phyloP scores from a whole-genome alignment of 2,113 vertebrate species.

The Acinonyx jubatus region DNA sequence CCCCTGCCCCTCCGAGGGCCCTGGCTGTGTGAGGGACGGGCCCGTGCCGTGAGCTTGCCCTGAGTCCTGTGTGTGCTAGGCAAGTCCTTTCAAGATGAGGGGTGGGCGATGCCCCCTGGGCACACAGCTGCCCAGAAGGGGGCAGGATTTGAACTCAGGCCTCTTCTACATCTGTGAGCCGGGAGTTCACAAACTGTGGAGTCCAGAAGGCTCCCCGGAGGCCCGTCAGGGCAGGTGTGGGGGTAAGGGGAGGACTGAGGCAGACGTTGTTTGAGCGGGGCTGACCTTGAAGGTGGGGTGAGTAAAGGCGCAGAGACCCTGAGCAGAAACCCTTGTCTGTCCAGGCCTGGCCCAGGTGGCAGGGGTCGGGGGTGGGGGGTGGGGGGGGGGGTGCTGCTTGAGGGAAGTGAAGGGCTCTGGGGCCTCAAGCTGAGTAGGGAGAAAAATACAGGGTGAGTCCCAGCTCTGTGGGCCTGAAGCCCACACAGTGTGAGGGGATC shows the following conservation, averaged over 20 bases:
- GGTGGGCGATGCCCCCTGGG: not conserved
- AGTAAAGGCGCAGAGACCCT: not conserved
- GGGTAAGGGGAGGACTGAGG: not conserved
- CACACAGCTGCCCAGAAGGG: not conserved
- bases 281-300: not conserved
- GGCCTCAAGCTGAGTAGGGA: too few relatives aligned
- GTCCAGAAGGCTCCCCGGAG: not conserved
- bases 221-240: not conserved
- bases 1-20: not conserved
- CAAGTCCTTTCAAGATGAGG: not conserved
- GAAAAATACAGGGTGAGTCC: fast-evolving
- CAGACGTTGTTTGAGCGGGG: not conserved
- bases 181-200: not conserved
- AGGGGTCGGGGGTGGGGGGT: too few relatives aligned
- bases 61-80: fast-evolving
- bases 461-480: not conserved
- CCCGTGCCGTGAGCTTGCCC: too few relatives aligned
- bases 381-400: not conserved
- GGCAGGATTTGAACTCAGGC: not conserved
- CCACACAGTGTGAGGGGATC: not conserved
- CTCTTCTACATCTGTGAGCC: not conserved
- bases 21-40: not conserved
- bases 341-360: not conserved
- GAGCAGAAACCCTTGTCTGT: not conserved
- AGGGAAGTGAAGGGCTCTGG: not conserved